These are phyloP conservation scores for Ailurus styani DNA, from an alignment of 2,113 vertebrate genomes.

Conservation along the genomic window DNA sequence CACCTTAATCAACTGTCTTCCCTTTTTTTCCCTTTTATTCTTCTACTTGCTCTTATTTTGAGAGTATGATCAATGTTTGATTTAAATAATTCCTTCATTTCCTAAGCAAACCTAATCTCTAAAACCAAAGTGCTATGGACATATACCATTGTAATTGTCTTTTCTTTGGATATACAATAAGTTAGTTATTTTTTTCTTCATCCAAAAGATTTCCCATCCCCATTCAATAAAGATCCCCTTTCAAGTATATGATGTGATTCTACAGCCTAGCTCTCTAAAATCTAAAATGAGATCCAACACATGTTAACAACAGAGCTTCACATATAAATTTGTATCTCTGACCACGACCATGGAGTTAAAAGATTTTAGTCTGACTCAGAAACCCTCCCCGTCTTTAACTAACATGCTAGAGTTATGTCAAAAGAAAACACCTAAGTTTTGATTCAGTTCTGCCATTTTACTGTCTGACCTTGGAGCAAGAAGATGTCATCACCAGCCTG, in stretches of 20 bases:
- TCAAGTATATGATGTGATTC: background rate
- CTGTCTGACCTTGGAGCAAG: background rate
- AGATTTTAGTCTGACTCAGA: background rate
- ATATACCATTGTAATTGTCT: background rate
- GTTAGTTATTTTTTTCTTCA: background rate
- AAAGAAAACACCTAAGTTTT: background rate
- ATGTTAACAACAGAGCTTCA: background rate
- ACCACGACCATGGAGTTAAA: background rate
- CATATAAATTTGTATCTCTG: background rate
- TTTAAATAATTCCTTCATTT: constrained; percentile 23
- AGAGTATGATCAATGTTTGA: background rate
- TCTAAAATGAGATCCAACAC: background rate
- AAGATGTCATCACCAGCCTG: background rate
- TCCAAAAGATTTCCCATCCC: background rate
- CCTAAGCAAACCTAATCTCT: background rate
- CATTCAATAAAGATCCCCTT: background rate
- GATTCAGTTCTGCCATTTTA: background rate
- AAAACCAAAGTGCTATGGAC: background rate
- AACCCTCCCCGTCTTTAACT: background rate
- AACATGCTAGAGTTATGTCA: background rate
- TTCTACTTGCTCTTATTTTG: background rate
- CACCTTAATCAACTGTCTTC: background rate
- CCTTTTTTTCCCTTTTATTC: background rate
- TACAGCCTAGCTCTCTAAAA: background rate
- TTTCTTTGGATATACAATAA: background rate